phyloP scores from a whole-genome alignment of 2,888 invertebrate genomes.

The Atherix ibis region DNA sequence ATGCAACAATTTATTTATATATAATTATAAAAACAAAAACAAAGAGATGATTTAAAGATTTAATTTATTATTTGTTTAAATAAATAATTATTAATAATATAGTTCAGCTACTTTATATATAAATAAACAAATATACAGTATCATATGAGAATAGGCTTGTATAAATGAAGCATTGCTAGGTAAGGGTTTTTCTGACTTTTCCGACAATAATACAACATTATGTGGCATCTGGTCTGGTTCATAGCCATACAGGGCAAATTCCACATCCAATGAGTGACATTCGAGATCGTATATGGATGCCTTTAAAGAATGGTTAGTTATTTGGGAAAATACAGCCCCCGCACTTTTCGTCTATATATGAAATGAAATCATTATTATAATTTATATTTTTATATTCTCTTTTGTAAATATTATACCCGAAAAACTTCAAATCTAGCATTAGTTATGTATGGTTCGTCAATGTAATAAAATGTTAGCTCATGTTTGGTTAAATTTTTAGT shows the following conservation, averaged over 20 bases:
- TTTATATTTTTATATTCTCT: neutral
- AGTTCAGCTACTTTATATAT: too few species aligned
- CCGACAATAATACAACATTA: too few species aligned
- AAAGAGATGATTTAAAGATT: too few species aligned
- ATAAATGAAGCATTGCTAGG: too few species aligned
- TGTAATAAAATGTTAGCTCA: conserved; percentile 21
- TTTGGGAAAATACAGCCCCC: conserved; percentile 21
- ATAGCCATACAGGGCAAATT: conserved; percentile 25
- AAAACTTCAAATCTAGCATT: conserved; percentile 20
- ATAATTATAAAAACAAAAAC: too few species aligned
- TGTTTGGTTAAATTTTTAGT: conserved; percentile 14
- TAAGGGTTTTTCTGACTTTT: too few species aligned
- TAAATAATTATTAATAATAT: too few species aligned
- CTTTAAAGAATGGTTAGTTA: conserved; percentile 21
- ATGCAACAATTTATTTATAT: too few species aligned
- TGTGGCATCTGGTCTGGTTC: conserved; percentile 15
- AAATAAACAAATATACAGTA: too few species aligned
- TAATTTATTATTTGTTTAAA: too few species aligned
- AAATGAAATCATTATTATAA: conserved; percentile 1
- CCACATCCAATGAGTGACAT: conserved; percentile 19
- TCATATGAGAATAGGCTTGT: too few species aligned
- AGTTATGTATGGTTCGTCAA: conserved; percentile 22
- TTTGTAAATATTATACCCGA: conserved; percentile 19
- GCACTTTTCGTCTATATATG: conserved; percentile 14
- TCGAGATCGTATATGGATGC: conserved; percentile 21